Percentiles rank a stretch among this genome's conserved stretches.
Conservation (phyloP, 2,113 vertebrate genomes). For the Leuciscus idus region DNA sequence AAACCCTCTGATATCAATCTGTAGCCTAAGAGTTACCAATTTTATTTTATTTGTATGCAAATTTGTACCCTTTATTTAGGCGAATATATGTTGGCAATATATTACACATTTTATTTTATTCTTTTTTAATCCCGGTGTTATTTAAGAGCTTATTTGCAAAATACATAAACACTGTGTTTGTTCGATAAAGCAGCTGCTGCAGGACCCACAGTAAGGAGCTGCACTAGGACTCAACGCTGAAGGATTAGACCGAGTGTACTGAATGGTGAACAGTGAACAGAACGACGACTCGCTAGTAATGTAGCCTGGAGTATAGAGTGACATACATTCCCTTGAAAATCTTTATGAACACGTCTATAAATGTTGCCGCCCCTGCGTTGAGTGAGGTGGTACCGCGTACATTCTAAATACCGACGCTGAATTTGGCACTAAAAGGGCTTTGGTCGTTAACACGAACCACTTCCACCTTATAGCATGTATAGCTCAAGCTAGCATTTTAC, state of each 20-base stretch:
- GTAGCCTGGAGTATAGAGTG: background rate
- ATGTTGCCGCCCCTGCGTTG: background rate
- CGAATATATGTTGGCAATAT: background rate
- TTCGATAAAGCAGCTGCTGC: background rate
- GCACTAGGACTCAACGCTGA: background rate
- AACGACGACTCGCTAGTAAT: background rate
- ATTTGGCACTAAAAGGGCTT: background rate
- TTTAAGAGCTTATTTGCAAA: background rate
- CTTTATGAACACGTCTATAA: background rate
- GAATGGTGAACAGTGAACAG: background rate
- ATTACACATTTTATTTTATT: background rate
- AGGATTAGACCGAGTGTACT: background rate
- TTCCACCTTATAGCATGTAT: background rate
- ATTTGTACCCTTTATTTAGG: background rate
- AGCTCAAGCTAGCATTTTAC: background rate
- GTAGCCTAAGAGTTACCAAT: background rate
- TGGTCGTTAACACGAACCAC: slow-evolving; percentile 15
- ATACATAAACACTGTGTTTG: background rate
- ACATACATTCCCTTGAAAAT: slow-evolving; percentile 6
- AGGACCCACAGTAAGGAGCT: background rate
- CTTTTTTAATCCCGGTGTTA: background rate
- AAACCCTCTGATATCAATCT: background rate
- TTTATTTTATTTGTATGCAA: background rate
- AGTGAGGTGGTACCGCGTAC: background rate
- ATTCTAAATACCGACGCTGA: slow-evolving; percentile 8